Base-by-base conservation (phyloP, 2,113 vertebrate genomes). In the Pogona vitticeps region DNA sequence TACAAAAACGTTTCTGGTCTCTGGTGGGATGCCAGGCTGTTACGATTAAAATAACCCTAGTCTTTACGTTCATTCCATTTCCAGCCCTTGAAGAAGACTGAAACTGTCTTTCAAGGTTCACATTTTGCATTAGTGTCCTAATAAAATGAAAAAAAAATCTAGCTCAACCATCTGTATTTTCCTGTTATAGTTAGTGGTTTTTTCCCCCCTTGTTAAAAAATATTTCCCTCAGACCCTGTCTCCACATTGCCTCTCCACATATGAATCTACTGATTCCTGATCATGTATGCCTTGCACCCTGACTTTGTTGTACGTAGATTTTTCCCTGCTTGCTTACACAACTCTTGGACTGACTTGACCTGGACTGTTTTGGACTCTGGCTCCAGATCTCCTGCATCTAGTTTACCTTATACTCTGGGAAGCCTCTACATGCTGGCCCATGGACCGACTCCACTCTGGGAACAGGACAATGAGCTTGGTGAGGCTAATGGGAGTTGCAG, bases 31-130 rank as follows among this genome's bases (percentile, higher is more conserved):
- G 65, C 31, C 6, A 18, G 31, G 26, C 0, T 78, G 26, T 28
- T 59, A 82, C 84, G 82, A 1, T 14, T 0, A 36, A 18, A 70
- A 85, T 52, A 2, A 4, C 12, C 58, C 6, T 33, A 83, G 5
- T 3, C n/a, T 71, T 78, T 6, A 52, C 56, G 38, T 88, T 82
- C 5, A 5, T 8, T 73, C 40, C 15, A 1, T 87, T 76, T 52
- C 5, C 91, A 83, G 2, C 40, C 67, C 38, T 20, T 8, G 38
- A 73, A 73, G 7, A 2, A 42, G 20, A 73, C 23, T 7, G 18
- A 2, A 26, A 70, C 23, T 42, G 1, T 3, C 28, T n/a, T 85
- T 61, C 63, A 0, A 0, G 0, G 52, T 14, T 33, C 42, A 6
- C 70, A 0, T 0, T 72, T 21, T 84, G 67, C 58, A 28, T 79